phyloP scores from a whole-genome alignment of 2,113 vertebrate genomes.

The Turdus rufiventris region DNA sequence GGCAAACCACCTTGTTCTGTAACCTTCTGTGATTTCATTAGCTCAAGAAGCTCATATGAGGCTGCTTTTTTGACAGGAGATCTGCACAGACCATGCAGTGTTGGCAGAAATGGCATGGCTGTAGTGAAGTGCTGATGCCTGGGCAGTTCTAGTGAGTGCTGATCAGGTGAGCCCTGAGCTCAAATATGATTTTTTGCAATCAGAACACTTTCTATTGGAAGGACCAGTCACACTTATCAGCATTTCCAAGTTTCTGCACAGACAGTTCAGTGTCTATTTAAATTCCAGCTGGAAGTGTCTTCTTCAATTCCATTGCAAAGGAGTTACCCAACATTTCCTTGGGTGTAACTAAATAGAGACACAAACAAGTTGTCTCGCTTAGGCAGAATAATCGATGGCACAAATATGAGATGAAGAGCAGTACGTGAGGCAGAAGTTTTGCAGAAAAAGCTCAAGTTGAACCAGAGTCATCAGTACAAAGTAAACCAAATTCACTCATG shows the following conservation, averaged over 20 bases:
- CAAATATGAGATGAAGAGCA: neutral
- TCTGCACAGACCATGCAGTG: neutral
- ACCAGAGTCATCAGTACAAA: neutral
- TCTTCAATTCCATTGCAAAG: neutral
- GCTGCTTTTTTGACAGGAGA: neutral
- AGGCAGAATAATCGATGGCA: neutral
- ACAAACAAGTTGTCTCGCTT: neutral
- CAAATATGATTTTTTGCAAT: neutral
- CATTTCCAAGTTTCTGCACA: neutral
- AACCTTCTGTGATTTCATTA: conserved; percentile 5
- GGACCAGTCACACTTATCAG: neutral
- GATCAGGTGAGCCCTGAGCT: neutral
- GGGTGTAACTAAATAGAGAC: neutral
- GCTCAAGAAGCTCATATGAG: neutral
- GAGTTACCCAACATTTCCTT: neutral
- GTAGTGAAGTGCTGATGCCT: neutral
- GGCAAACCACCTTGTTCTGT: conserved; percentile 6
- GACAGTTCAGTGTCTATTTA: neutral
- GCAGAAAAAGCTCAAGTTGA: neutral
- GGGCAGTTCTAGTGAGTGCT: neutral
- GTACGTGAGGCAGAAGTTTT: neutral
- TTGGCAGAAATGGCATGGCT: neutral
- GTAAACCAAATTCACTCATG: neutral
- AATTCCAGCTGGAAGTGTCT: neutral
- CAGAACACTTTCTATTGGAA: neutral